A percentile compares a stretch with the other conserved stretches of the same genome.
These are phyloP conservation scores for Mus minutoides DNA, from an alignment of 2,797 vertebrate genomes.

Conservation along the genomic window DNA sequence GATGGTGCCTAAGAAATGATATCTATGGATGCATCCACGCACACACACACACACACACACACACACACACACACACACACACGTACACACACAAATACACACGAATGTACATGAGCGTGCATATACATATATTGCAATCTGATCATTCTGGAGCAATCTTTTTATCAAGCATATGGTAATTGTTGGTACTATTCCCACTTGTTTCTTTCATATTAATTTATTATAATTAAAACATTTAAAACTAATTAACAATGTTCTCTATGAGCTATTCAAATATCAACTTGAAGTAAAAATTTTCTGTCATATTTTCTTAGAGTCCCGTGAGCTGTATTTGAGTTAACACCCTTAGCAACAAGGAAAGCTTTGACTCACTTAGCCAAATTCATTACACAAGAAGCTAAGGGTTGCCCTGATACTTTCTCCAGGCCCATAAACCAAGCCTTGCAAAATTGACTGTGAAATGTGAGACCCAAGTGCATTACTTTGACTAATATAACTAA, in stretches of 20 bases:
- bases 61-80: too few relatives aligned
- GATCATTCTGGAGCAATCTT: not conserved
- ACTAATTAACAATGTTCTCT: not conserved
- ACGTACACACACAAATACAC: not conserved
- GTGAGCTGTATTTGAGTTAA: not conserved
- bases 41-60: too few relatives aligned
- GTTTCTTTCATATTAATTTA: constrained; percentile 16
- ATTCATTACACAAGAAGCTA: not conserved
- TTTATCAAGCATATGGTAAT: not conserved
- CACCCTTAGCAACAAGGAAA: not conserved
- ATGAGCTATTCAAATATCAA: not conserved
- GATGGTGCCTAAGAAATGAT: not conserved
- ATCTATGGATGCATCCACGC: too few relatives aligned
- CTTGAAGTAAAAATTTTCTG: not conserved
- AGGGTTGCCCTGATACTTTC: not conserved
- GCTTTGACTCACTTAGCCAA: not conserved
- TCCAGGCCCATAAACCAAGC: not conserved
- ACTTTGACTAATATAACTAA: not conserved
- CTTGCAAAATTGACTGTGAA: not conserved
- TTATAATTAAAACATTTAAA: not conserved
- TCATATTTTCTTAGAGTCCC: not conserved
- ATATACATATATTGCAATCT: not conserved
- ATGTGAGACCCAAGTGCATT: not conserved
- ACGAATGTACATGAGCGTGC: not conserved
- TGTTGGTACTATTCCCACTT: not conserved